Evolutionary conservation across 2,888 invertebrate species (phyloP), one percentile per base, ranked within the genome.

Genomic region (Heliconius sara): DNA sequence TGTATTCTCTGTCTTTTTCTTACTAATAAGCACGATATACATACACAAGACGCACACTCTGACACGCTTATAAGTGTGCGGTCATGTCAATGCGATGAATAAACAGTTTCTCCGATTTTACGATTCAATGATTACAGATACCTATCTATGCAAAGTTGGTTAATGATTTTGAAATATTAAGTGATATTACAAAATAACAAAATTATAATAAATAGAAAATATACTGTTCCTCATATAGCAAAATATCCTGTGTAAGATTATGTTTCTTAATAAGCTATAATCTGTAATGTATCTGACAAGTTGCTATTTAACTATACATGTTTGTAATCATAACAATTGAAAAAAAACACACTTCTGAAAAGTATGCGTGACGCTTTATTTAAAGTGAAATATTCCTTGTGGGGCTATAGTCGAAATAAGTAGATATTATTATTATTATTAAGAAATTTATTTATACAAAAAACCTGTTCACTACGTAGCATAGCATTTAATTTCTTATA

Each of bases 81-180:
- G 84, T 86, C 87, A 87, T 91, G 91, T 92, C 93, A 91, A 91
- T 92, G 91, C 92, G 93, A 92, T 93, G 92, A 93, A 94, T 93
- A 93, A 94, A 94, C 92, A 93, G 93, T 94, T 94, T 94, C 94
- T 93, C 90, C 91, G 91, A 93, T 94, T 94, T 94, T 93, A 94
- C 91, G 93, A 93, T 90, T 91, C 92, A 93, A 91, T 92, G 93
- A 91, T 91, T 90, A 91, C 89, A 91, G 92, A 93, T 93, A 91
- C 86, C 87, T 92, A 93, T 93, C 92, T 94, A 93, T 93, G 92
- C 91, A 91, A 92, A 93, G 92, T 92, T 91, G 85, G 88, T 90
- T 91, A 91, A 91, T 92, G 88, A 89, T 92, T 92, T 90, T 87
- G 89, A 91, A 91, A 91, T 86, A 85, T 85, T 85, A 88, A 89